Percentiles rank a stretch among this genome's conserved stretches.
These are phyloP conservation scores for Numenius phaeopus DNA, from an alignment of 2,797 vertebrate genomes.

Conservation along the genomic window DNA sequence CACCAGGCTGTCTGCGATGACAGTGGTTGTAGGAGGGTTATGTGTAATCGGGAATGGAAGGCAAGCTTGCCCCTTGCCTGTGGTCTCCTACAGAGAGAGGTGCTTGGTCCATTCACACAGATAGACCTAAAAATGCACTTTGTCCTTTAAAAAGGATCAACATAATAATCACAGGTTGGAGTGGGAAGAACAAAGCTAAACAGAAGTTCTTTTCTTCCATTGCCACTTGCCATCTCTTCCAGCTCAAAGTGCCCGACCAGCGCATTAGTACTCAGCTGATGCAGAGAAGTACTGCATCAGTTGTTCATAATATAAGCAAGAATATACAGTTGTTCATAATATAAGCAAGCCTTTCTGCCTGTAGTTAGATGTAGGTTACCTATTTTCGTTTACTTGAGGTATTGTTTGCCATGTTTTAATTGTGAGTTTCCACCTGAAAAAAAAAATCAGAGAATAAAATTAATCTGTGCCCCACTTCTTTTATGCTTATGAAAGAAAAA, in stretches of 20 bases:
- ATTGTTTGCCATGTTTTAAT: neutral
- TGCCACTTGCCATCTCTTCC: neutral
- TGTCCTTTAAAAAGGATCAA: neutral
- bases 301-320: neutral
- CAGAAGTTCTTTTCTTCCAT: neutral
- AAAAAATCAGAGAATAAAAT: neutral
- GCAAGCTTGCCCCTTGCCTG: neutral
- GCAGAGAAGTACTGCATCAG: neutral
- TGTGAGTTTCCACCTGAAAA: neutral
- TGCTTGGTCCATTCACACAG: neutral
- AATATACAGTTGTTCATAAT: neutral
- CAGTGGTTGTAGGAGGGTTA: fast-evolving
- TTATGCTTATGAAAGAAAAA: neutral
- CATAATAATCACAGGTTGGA: neutral
- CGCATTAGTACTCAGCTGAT: neutral
- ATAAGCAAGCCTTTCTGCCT: neutral
- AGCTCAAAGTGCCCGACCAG: neutral
- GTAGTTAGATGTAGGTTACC: neutral
- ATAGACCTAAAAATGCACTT: neutral
- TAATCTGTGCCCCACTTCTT: neutral
- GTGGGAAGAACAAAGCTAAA: neutral
- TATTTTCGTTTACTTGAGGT: neutral
- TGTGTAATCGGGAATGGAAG: neutral
- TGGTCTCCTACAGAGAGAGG: neutral
- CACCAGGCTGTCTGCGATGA: neutral